Evolutionary conservation across 2,888 invertebrate species (phyloP).

Genomic region (Sphaerolaimus hirsutus): DNA sequence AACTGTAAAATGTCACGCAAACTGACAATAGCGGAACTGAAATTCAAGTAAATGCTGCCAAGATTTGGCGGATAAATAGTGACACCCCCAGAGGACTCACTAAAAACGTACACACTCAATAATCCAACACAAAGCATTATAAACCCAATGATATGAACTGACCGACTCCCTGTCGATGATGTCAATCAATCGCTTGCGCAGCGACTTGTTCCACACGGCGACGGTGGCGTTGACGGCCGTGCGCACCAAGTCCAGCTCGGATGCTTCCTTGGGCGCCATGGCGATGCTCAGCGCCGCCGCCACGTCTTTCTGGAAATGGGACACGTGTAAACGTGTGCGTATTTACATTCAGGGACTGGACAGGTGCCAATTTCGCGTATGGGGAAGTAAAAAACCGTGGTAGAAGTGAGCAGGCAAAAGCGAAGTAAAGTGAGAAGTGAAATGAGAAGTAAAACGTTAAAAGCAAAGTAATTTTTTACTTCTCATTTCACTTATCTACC

Average conservation of each 20-base stretch:
- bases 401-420: background rate
- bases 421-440: background rate
- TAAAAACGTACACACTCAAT: background rate
- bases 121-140: background rate
- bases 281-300: constrained; percentile 57
- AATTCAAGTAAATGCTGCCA: too few relatives aligned
- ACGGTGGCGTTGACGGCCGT: constrained; percentile 75
- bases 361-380: background rate
- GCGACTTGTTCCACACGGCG: constrained; percentile 66
- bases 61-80: too few relatives aligned
- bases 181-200: constrained; percentile 91
- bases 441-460: too few relatives aligned
- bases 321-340: background rate
- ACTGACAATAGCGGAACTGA: too few relatives aligned
- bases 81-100: too few relatives aligned
- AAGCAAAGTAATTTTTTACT: too few relatives aligned
- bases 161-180: constrained; percentile 67
- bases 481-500: too few relatives aligned
- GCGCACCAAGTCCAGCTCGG: constrained; percentile 62
- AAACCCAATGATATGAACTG: background rate
- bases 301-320: constrained; percentile 47
- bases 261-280: constrained; percentile 79
- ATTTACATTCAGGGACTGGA: background rate
- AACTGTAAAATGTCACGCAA: too few relatives aligned
- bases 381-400: too few relatives aligned